Evolutionary conservation across 2,797 vertebrate species (phyloP), one percentile per base, ranked within the genome.

Genomic region (Alosa sapidissima): DNA sequence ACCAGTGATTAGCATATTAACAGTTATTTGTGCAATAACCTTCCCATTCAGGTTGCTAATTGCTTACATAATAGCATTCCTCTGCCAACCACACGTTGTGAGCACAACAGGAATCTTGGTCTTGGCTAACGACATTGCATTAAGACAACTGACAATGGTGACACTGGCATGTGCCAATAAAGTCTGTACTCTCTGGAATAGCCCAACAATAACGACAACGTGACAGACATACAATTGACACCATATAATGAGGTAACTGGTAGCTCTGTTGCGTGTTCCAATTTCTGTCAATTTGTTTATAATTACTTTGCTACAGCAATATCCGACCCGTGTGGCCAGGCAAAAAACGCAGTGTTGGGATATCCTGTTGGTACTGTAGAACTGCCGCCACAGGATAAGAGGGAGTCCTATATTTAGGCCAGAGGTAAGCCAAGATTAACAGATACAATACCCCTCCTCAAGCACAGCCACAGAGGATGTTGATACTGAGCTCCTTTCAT

Each of bases 371-470:
- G 55, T 85, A 89, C 82, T 84, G 87, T 24, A 28, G 83, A 88
- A 54, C 85, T 55, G 85, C 86, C 89, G 87, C 85, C 87, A 86
- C 89, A 85, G 41, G 81, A 88, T 82, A 24, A 45, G 16, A 14
- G 8, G 47, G 1, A 41, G 6, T 75, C 84, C 91, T 93, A 93
- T 92, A 92, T 91, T 92, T 94, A 93, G 91, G 86, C 83, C 62
- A 21, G 58, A 87, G 65, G 52, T 93, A 94, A 94, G 91, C 91
- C 87, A 92, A 85, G 68, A 92, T 94, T 92, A 94, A 91, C 90
- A 84, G 84, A 85, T 87, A 87, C 62, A 89, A 75, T 45, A 48
- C 88, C 81, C 85, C 75, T 72, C 68, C 81, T 86, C 84, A 33
- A 19, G 45, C 82, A 55, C 75, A 81, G 84, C 81, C 85, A 83